A percentile compares a stretch with the other conserved stretches of the same genome.
Conservation (phyloP, 2,797 vertebrate species). For the Enteromius argenteus region DNA sequence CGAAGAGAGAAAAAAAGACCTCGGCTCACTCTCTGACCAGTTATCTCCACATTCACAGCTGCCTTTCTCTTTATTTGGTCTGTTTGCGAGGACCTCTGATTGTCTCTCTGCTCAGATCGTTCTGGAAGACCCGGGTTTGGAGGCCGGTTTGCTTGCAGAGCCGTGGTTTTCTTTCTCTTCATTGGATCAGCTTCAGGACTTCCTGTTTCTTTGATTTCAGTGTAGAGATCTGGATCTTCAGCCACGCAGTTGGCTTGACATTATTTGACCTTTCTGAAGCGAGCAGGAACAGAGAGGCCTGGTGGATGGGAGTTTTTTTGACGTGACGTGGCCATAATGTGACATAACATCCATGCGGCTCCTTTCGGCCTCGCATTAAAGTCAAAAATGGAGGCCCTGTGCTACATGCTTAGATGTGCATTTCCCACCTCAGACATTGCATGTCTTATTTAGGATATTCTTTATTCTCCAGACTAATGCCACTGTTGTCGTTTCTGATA, state of each 20-base stretch:
- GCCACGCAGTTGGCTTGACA: constrained; percentile 40
- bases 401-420: constrained; percentile 22
- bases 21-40: constrained; percentile 59
- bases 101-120: constrained; percentile 50
- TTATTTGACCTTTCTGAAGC: constrained; percentile 50
- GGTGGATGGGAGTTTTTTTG: constrained; percentile 44
- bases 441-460: constrained; percentile 7
- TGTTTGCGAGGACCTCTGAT: constrained; percentile 52
- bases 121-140: constrained; percentile 51
- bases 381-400: constrained; percentile 30
- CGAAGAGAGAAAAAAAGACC: constrained; percentile 74
- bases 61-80: constrained; percentile 68
- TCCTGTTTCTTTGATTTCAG: constrained; percentile 45
- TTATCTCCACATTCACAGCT: constrained; percentile 70
- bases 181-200: constrained; percentile 49
- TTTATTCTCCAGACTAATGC: constrained; percentile 2
- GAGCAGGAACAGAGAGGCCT: constrained; percentile 36
- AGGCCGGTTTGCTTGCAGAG: constrained; percentile 38
- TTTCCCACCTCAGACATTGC: constrained; percentile 38
- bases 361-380: constrained; percentile 23
- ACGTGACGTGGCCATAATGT: constrained; percentile 35
- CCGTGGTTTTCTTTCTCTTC: constrained; percentile 37
- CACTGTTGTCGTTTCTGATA: neutral
- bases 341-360: constrained; percentile 45
- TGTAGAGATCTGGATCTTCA: constrained; percentile 52